Conservation (phyloP, 1,140 invertebrate genomes). For the Doryteuthis pealeii region DNA sequence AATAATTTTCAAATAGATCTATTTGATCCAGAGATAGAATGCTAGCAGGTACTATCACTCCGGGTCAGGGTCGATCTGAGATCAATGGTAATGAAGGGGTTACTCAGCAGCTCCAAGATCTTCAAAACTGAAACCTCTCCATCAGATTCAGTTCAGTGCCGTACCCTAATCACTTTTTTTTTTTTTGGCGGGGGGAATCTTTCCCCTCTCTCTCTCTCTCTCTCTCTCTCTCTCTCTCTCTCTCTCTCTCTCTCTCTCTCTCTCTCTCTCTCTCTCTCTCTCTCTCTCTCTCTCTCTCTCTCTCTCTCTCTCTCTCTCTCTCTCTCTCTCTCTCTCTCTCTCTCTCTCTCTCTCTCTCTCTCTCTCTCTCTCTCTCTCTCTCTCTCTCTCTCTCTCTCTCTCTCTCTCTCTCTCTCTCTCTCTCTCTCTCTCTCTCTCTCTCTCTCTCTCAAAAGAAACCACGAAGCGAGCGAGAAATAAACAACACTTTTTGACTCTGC, state of each 20-base stretch:
- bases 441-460: no score
- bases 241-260: constrained; percentile 17
- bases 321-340: constrained; percentile 12
- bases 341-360: constrained; percentile 16
- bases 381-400: constrained; percentile 2
- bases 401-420: constrained; percentile 20
- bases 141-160: no score
- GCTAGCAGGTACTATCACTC: no score
- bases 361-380: neutral
- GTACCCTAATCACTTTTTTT: neutral
- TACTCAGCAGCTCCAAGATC: no score
- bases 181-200: neutral
- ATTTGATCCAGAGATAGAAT: neutral
- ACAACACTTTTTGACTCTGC: no score
- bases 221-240: neutral
- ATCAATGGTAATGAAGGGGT: no score
- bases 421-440: neutral
- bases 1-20: no score
- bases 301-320: neutral
- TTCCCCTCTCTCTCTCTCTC: constrained; percentile 7
- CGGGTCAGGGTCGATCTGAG: no score
- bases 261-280: neutral
- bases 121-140: no score
- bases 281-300: neutral
- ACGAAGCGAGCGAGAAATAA: no score